Evolutionary conservation across 2,113 vertebrate genomes (phyloP).

Genomic region (Hippocampus comes): DNA sequence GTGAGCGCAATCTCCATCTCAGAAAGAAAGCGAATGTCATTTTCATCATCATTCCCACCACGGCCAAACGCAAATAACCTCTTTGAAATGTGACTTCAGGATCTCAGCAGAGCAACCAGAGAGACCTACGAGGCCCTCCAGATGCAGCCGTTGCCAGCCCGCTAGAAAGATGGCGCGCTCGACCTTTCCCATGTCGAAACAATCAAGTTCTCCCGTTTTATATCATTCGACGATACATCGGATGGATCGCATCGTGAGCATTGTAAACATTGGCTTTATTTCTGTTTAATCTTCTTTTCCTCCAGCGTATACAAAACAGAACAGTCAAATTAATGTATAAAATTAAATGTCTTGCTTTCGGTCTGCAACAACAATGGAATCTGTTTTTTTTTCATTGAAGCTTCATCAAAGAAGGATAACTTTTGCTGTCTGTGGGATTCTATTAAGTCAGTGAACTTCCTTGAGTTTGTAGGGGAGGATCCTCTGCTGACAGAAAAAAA

Average conservation of each 20-base stretch:
- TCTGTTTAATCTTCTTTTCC: not conserved
- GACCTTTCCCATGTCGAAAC: not conserved
- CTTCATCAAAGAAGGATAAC: no score
- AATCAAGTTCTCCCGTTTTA: not conserved
- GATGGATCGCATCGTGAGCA: not conserved
- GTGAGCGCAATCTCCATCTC: constrained; percentile 32
- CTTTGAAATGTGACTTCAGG: constrained; percentile 63
- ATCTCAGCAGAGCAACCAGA: constrained; percentile 79
- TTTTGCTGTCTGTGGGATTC: no score
- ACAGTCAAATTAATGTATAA: not conserved
- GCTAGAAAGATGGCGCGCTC: constrained; percentile 12
- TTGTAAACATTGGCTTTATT: no score
- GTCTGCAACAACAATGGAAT: not conserved
- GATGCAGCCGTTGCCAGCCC: constrained; percentile 75
- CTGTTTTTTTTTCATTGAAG: no score
- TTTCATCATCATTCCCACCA: not conserved
- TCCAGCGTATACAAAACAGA: not conserved
- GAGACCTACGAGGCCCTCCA: constrained; percentile 88
- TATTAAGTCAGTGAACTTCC: no score
- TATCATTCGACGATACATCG: not conserved
- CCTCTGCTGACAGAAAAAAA: no score
- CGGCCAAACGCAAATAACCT: not conserved
- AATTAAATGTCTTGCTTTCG: not conserved
- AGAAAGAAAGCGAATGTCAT: not conserved
- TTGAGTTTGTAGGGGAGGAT: no score